Percentiles rank a stretch among this genome's conserved stretches.
Evolutionary conservation across 2,888 invertebrate genomes (phyloP).

Genomic region (Sepioteuthis lessoniana): DNA sequence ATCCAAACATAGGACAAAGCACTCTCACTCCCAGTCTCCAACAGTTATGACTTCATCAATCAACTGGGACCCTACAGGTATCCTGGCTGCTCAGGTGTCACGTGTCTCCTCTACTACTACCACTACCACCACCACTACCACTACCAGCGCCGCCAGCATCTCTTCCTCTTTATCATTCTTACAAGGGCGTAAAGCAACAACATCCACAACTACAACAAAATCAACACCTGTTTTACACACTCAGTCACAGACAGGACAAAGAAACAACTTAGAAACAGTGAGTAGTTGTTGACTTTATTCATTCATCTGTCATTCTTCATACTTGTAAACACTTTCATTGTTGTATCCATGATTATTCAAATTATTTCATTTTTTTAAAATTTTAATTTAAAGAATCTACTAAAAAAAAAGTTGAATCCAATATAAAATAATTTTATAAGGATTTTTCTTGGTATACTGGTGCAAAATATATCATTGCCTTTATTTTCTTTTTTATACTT

Average conservation of each 20-base stretch:
- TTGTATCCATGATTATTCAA: no score
- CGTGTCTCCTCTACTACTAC: not conserved
- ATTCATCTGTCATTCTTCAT: no score
- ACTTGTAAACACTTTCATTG: no score
- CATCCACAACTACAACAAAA: not conserved
- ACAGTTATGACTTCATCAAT: conserved; percentile 37
- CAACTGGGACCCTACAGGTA: conserved; percentile 35
- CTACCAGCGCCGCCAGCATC: not conserved
- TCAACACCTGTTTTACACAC: conserved; percentile 2
- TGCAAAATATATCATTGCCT: no score
- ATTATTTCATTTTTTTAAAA: no score
- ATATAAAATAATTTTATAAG: no score
- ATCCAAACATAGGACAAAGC: not conserved
- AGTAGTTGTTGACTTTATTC: not conserved
- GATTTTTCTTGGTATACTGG: no score
- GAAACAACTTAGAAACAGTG: not conserved
- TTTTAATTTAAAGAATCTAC: no score
- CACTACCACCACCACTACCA: not conserved
- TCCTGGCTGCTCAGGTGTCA: not conserved
- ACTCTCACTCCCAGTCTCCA: not conserved
- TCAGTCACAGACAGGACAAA: not conserved
- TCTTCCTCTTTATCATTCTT: not conserved
- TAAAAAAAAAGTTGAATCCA: no score
- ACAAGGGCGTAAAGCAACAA: not conserved
- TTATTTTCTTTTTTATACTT: no score